phyloP scores from a whole-genome alignment of 2,888 invertebrate species.

The Caenorhabditis sp. region DNA sequence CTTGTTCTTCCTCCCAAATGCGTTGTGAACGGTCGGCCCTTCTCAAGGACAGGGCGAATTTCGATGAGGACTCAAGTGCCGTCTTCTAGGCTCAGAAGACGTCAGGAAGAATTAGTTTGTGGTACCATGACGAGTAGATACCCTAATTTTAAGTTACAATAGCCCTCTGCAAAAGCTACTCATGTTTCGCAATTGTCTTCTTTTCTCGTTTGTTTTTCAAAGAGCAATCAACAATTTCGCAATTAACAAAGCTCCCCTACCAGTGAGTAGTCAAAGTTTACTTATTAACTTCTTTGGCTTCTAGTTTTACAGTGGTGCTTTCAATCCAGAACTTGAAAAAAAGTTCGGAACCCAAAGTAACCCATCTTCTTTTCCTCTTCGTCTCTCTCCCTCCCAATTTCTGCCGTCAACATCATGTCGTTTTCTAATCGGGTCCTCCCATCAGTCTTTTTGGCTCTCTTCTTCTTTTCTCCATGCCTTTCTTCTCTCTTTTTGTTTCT shows the following conservation, averaged over 20 bases:
- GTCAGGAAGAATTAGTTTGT: background rate
- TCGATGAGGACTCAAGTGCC: conserved; percentile 18
- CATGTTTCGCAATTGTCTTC: background rate
- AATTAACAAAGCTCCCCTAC: background rate
- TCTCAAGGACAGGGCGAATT: conserved; percentile 45
- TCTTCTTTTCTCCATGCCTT: conserved; percentile 16
- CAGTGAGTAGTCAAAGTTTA: too few species aligned
- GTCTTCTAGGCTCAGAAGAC: background rate
- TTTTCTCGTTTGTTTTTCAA: background rate
- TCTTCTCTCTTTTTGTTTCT: conserved; percentile 2
- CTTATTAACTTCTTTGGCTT: too few species aligned
- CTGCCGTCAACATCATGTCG: conserved; percentile 44
- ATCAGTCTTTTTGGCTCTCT: conserved; percentile 33
- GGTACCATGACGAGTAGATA: too few species aligned
- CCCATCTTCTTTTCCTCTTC: conserved; percentile 18
- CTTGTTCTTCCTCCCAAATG: conserved; percentile 39
- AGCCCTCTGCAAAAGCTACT: background rate
- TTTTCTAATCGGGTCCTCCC: conserved; percentile 44
- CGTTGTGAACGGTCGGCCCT: conserved; percentile 48
- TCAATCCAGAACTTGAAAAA: conserved; percentile 7
- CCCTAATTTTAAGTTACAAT: too few species aligned
- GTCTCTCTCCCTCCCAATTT: background rate
- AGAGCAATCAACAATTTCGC: conserved; percentile 12
- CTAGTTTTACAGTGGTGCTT: background rate
- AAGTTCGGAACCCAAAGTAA: background rate